Evolutionary conservation across 2,888 invertebrate species (phyloP), one percentile per base, ranked within the genome.

Genomic region (Idaea straminata): DNA sequence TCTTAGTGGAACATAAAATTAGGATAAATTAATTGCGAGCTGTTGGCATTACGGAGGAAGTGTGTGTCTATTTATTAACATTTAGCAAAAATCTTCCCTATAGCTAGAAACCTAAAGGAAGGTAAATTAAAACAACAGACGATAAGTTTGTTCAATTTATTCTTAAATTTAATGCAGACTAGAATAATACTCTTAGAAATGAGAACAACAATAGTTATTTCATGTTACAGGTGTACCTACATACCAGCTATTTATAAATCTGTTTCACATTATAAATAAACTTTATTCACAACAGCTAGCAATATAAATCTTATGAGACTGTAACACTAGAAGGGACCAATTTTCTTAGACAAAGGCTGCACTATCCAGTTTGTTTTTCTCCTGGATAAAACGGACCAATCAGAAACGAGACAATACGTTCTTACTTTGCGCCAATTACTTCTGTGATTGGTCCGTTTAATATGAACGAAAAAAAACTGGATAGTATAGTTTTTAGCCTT

Each of bases 121-220:
- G 57, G 5, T 10, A 7, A 70, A 86, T 79, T 80, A 74, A 89
- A 86, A 85, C 77, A 78, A 78, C 66, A 71, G 64, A 72, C 35
- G 73, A 34, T 84, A 77, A 87, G 80, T 88, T 91, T 90, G 89
- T 90, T 91, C 91, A 87, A 84, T 92, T 92, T 92, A 92, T 91
- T 91, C 92, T 92, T 92, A 92, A 92, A 84, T 90, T 91, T 92
- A 92, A 92, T 92, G 92, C 92, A 91, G 92, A 92, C 92, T 92
- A 92, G 92, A 92, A 92, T 92, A 92, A 92, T 92, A 92, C 92
- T 92, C 92, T 92, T 92, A 91, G 90, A 92, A 92, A 92, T 92
- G 89, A 91, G 90, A 92, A 92, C 92, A 92, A 92, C 92, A 91
- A 91, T 91, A 91, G 88, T 91, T 91, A 90, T 90, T 90, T 91